A percentile compares a stretch with the other conserved stretches of the same genome.
phyloP scores from a whole-genome alignment of 2,888 invertebrate species.

The Lottia scabra region DNA sequence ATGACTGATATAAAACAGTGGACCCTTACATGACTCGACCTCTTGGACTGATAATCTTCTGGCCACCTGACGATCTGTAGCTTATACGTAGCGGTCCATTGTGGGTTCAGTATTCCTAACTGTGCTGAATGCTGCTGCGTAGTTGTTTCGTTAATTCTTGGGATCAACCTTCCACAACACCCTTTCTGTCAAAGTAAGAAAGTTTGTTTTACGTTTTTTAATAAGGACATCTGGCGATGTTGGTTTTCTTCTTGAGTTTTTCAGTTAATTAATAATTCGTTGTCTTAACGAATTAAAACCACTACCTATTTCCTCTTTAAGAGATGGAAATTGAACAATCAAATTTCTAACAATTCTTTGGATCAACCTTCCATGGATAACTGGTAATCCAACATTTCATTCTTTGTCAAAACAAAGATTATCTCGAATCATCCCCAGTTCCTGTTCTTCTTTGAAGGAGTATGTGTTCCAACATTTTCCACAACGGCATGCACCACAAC shows the following conservation, averaged over 20 bases:
- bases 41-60: constrained; percentile 7
- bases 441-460: constrained; percentile 22
- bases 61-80: constrained; percentile 1
- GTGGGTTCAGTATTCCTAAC: constrained; percentile 7
- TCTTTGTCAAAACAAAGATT: constrained; percentile 13
- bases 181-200: too few species aligned
- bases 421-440: constrained; percentile 10
- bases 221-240: too few species aligned
- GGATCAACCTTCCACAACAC: constrained; percentile 16
- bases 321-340: too few species aligned
- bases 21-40: constrained; percentile 7
- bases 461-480: constrained; percentile 21
- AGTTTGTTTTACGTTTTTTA: too few species aligned
- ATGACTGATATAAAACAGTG: neutral
- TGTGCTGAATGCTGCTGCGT: constrained; percentile 3
- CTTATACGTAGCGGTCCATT: constrained; percentile 4
- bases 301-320: too few species aligned
- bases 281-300: too few species aligned
- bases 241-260: too few species aligned
- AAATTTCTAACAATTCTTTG: too few species aligned
- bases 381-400: constrained; percentile 10
- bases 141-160: constrained; percentile 11
- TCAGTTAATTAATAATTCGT: too few species aligned
- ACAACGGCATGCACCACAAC: constrained; percentile 11
- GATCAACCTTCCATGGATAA: constrained; percentile 16